Evolutionary conservation across 2,888 invertebrate species (phyloP).

Genomic region (Eristalis arbustorum): DNA sequence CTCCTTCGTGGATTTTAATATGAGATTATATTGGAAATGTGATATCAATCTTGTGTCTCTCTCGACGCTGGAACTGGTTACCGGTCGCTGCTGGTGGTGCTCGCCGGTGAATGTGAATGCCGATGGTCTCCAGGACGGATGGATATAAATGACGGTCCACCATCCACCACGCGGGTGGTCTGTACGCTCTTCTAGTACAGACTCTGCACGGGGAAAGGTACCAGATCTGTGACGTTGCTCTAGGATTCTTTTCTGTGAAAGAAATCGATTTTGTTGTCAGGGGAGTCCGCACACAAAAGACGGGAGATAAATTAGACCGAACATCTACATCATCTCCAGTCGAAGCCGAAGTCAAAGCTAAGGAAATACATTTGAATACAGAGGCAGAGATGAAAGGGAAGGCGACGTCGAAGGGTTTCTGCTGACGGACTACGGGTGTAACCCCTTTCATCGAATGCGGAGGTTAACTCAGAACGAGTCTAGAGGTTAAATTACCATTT

Average conservation of each 20-base stretch:
- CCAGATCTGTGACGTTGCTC: background rate
- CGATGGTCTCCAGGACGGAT: slow-evolving; percentile 19
- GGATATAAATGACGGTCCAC: slow-evolving; percentile 43
- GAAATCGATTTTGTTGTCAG: slow-evolving; percentile 29
- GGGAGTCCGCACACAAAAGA: slow-evolving; percentile 23
- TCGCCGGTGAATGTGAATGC: background rate
- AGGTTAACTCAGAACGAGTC: slow-evolving; percentile 42
- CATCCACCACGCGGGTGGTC: background rate
- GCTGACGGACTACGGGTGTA: slow-evolving; percentile 27
- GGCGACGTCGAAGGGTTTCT: slow-evolving; percentile 29
- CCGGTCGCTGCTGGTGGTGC: slow-evolving; percentile 18
- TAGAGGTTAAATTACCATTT: slow-evolving; percentile 30
- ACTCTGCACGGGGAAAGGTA: no score
- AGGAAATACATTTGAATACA: slow-evolving; percentile 22
- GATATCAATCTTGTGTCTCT: slow-evolving; percentile 57
- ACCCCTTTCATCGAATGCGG: slow-evolving; percentile 14
- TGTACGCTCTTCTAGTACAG: background rate
- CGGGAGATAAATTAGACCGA: slow-evolving; percentile 32
- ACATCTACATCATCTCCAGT: no score
- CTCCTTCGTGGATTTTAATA: slow-evolving; percentile 62
- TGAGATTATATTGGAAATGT: slow-evolving; percentile 71
- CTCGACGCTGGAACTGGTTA: slow-evolving; percentile 26
- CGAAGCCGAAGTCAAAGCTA: background rate
- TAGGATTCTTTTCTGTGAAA: background rate
- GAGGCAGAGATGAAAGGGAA: slow-evolving; percentile 23